Evolutionary conservation across 2,888 invertebrate species (phyloP).

Genomic region (Cephus spinipes): DNA sequence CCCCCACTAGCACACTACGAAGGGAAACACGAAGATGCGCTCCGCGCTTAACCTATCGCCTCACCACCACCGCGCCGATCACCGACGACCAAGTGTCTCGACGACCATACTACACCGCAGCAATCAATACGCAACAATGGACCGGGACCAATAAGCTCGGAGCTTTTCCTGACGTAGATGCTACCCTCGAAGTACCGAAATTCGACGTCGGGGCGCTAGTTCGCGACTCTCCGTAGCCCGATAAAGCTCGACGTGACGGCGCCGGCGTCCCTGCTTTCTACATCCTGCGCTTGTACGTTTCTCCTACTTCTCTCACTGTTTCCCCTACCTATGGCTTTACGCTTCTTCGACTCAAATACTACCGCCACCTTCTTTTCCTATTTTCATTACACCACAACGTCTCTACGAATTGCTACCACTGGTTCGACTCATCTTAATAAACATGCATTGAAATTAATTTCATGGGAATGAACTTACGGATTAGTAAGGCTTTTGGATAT

Average conservation of each 20-base stretch:
- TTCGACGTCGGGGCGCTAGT: conserved; percentile 21
- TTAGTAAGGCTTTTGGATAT: not conserved
- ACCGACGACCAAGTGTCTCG: conserved; percentile 58
- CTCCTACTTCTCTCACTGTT: not conserved
- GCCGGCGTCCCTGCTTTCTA: conserved; percentile 13
- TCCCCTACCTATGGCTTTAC: not conserved
- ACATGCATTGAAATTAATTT: not conserved
- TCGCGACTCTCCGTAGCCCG: conserved; percentile 10
- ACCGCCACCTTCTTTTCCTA: not conserved
- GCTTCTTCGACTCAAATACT: not conserved
- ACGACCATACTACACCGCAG: conserved; percentile 59
- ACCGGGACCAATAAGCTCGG: conserved; percentile 66
- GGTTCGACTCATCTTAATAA: not conserved
- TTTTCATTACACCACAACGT: not conserved
- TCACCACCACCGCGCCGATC: conserved; percentile 49
- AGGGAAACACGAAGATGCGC: conserved; percentile 32
- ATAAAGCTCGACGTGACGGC: conserved; percentile 5
- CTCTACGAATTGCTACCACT: not conserved
- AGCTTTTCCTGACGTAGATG: conserved; percentile 64
- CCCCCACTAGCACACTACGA: conserved; percentile 28
- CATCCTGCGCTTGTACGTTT: conserved; percentile 12
- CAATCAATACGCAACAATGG: conserved; percentile 67
- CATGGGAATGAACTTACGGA: not conserved
- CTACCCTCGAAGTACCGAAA: conserved; percentile 43
- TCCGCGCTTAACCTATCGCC: conserved; percentile 24